A percentile compares a stretch with the other conserved stretches of the same genome.
Conservation (phyloP, 2,888 invertebrate species). For the Neuroscelio doddi region DNA sequence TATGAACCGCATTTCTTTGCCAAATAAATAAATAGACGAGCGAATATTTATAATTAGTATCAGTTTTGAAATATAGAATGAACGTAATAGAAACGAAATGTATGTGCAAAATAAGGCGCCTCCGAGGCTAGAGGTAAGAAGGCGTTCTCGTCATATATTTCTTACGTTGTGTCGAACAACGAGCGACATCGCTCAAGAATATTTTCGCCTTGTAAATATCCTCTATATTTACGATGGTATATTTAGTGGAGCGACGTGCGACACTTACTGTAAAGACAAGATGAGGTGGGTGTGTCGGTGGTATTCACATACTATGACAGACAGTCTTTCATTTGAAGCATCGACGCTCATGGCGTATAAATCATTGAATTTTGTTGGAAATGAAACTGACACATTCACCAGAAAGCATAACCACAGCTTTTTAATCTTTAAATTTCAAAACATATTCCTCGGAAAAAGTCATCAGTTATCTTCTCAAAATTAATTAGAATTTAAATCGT, state of each 20-base stretch:
- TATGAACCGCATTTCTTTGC: no score
- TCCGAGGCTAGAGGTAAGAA: slow-evolving; percentile 40
- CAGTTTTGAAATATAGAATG: slow-evolving; percentile 33
- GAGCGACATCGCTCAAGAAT: slow-evolving; percentile 53
- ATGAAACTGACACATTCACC: slow-evolving; percentile 34
- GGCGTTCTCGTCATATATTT: slow-evolving; percentile 46
- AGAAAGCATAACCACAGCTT: background rate
- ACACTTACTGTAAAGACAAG: slow-evolving; percentile 60
- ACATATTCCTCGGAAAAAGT: no score
- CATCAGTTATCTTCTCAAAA: no score
- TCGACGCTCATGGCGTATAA: slow-evolving; percentile 51
- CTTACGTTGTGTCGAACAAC: slow-evolving; percentile 50
- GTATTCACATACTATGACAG: slow-evolving; percentile 56
- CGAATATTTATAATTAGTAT: slow-evolving; percentile 32
- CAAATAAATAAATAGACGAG: slow-evolving; percentile 38
- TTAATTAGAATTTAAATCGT: no score
- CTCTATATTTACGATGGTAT: slow-evolving; percentile 69
- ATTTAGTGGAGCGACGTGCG: slow-evolving; percentile 65
- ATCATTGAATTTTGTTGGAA: slow-evolving; percentile 46
- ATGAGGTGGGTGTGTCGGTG: slow-evolving; percentile 68
- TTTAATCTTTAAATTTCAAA: no score
- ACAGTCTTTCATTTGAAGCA: slow-evolving; percentile 69
- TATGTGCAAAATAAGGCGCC: slow-evolving; percentile 44
- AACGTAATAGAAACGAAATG: slow-evolving; percentile 41
- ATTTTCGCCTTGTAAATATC: slow-evolving; percentile 68